Conservation (phyloP, 2,888 invertebrate genomes). For the Melinaea menophilus region DNA sequence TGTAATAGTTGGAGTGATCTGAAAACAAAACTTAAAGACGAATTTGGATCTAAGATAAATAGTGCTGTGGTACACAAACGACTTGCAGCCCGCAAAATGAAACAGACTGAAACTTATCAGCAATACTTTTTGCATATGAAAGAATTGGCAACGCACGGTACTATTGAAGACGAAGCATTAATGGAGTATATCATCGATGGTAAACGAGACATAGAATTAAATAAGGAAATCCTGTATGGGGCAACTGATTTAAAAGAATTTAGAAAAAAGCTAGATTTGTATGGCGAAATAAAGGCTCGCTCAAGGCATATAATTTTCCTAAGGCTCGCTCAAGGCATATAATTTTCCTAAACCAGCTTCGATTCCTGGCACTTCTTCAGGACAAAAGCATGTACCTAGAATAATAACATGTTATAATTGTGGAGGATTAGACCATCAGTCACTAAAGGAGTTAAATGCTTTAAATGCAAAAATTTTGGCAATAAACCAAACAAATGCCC, state of each 20-base stretch:
- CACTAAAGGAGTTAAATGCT: conserved; percentile 41
- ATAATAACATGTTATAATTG: conserved; percentile 33
- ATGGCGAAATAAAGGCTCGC: conserved; percentile 24
- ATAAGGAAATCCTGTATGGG: conserved; percentile 35
- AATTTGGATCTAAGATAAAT: conserved; percentile 22
- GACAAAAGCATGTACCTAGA: neutral
- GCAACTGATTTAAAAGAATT: conserved; percentile 31
- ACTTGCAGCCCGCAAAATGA: conserved; percentile 37
- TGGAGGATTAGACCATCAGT: conserved; percentile 20
- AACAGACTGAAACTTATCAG: conserved; percentile 42
- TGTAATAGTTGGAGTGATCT: conserved; percentile 10
- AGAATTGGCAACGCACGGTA: conserved; percentile 45
- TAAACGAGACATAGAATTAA: conserved; percentile 37
- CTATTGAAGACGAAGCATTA: conserved; percentile 42
- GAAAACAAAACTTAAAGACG: conserved; percentile 14
- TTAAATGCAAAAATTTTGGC: conserved; percentile 37
- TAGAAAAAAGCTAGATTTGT: conserved; percentile 28
- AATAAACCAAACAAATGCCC: conserved; percentile 31
- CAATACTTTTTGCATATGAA: conserved; percentile 49
- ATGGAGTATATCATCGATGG: conserved; percentile 54
- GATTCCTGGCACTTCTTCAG: neutral
- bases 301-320: neutral
- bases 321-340: no score
- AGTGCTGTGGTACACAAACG: conserved; percentile 17
- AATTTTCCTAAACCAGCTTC: neutral